Conservation (phyloP, 30 jellyfish, hydroid and myxozoan genomes). For the Mastigias papua region DNA sequence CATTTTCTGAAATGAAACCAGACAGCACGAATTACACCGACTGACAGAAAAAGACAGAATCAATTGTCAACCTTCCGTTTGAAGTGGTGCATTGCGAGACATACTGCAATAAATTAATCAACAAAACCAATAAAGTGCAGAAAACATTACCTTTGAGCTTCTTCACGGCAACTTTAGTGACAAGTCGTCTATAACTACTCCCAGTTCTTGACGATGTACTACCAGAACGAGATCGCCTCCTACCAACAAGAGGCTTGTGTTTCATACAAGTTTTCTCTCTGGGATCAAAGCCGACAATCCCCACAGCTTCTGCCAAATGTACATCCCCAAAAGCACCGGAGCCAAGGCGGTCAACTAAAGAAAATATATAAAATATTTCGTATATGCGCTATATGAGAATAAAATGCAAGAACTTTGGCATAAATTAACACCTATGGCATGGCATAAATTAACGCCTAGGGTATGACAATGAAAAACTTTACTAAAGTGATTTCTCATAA, state of each 20-base stretch:
- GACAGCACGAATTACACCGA: not conserved
- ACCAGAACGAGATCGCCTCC: conserved; percentile 80
- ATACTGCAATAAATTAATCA: too few species aligned
- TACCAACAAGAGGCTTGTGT: conserved; percentile 84
- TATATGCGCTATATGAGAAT: not conserved
- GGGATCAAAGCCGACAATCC: conserved; percentile 86
- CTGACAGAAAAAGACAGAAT: too few species aligned
- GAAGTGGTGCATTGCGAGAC: too few species aligned
- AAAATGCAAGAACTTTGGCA: too few species aligned
- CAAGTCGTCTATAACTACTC: conserved; percentile 70
- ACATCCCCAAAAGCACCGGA: conserved; percentile 99
- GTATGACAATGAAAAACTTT: too few species aligned
- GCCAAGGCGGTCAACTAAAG: conserved; percentile 85
- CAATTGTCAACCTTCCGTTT: too few species aligned
- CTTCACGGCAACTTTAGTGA: conserved; percentile 92
- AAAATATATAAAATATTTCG: not conserved
- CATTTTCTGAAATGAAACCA: conserved; percentile 76
- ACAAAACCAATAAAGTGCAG: too few species aligned
- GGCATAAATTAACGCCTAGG: too few species aligned
- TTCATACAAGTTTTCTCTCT: conserved; percentile 82
- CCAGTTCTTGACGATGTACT: conserved; percentile 74
- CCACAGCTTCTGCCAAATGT: conserved; percentile 93
- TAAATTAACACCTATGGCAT: too few species aligned
- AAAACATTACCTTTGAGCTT: conserved; percentile 98
- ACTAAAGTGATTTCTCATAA: too few species aligned